Base-by-base conservation (phyloP, 2,113 vertebrate genomes). In the Reinhardtius hippoglossoides region DNA sequence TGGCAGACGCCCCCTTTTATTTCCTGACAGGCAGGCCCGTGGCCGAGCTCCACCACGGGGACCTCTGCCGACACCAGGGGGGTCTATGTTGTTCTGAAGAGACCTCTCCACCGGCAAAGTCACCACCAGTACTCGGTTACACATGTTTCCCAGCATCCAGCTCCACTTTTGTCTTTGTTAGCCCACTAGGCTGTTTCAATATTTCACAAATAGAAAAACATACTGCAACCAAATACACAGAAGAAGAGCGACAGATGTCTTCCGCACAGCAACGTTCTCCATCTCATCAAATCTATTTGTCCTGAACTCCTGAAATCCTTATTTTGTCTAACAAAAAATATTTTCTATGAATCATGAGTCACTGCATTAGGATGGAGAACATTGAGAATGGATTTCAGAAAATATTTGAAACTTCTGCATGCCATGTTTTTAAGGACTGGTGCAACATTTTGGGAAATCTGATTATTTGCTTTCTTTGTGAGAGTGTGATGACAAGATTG, bases 21-120 rank as follows among this genome's bases (percentile, higher is more conserved):
- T 78, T 90, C 62, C 87, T 88, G 78, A 84, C 78, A 78, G 87
- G 82, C 83, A 80, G 58, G 68, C 92, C 88, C 73, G 57, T 57
- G 61, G 89, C 68, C 44, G 83, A 76, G 79, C 84, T 78, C 78
- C 76, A 82, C 76, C 82, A 90, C 71, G n/a, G 77, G 87, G 84
- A 86, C 65, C 80, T 83, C 76, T 78, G 70, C 81, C 68, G 58
- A 69, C 80, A 87, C 86, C 84, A 73, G 63, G 61, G 82, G 87
- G 80, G 52, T 56, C 59, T 67, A 44, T 78, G 80, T 89, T 86
- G 85, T 87, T 86, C 73, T 71, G 75, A 37, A 52, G 77, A 82
- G 81, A 91, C 89, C 90, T 91, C 79, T 90, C 92, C 85, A 88
- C 55, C 62, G 89, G 91, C 91, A 92, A 92, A 91, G 91, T 91